A percentile compares a stretch with the other conserved stretches of the same genome.
phyloP scores from a whole-genome alignment of 2,888 invertebrate species.

The Mesochorus sp. region DNA sequence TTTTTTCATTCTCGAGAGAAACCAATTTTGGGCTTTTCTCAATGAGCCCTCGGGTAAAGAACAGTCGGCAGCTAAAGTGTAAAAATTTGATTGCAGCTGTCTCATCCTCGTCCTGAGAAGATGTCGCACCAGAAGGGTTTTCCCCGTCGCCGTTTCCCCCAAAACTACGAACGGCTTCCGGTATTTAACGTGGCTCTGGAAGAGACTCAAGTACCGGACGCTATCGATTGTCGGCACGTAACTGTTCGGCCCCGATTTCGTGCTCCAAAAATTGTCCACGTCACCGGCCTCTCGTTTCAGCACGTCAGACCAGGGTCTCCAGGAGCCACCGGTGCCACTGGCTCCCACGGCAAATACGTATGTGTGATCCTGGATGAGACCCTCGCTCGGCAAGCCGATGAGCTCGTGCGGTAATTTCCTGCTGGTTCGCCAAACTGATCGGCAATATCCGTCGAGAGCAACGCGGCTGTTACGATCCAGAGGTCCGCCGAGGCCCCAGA shows the following conservation, averaged over 20 bases:
- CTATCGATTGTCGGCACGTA: constrained; percentile 85
- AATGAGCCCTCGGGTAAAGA: neutral
- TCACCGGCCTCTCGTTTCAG: constrained; percentile 81
- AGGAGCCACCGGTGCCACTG: constrained; percentile 84
- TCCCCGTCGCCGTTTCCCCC: constrained; percentile 86
- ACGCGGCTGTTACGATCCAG: constrained; percentile 80
- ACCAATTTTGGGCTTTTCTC: constrained; percentile 82
- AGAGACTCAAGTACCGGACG: constrained; percentile 83
- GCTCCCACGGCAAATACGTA: constrained; percentile 82
- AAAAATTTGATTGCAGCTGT: constrained; percentile 82
- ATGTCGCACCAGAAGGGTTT: constrained; percentile 84
- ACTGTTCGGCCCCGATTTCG: constrained; percentile 69
- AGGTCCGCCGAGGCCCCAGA: constrained; percentile 84
- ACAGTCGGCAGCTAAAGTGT: constrained; percentile 82
- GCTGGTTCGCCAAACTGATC: constrained; percentile 59
- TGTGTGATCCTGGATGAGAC: constrained; percentile 84
- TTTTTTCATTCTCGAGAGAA: constrained; percentile 83
- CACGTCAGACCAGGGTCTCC: constrained; percentile 85
- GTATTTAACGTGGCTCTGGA: constrained; percentile 83
- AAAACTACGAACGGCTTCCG: constrained; percentile 84
- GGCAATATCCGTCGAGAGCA: constrained; percentile 80
- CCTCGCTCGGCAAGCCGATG: constrained; percentile 82
- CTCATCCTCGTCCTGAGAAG: constrained; percentile 75
- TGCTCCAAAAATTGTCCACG: constrained; percentile 48
- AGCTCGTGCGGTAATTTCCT: constrained; percentile 83